These are phyloP conservation scores for Pardosa pseudoannulata DNA, from an alignment of 2,888 invertebrate genomes.

Conservation along the genomic window DNA sequence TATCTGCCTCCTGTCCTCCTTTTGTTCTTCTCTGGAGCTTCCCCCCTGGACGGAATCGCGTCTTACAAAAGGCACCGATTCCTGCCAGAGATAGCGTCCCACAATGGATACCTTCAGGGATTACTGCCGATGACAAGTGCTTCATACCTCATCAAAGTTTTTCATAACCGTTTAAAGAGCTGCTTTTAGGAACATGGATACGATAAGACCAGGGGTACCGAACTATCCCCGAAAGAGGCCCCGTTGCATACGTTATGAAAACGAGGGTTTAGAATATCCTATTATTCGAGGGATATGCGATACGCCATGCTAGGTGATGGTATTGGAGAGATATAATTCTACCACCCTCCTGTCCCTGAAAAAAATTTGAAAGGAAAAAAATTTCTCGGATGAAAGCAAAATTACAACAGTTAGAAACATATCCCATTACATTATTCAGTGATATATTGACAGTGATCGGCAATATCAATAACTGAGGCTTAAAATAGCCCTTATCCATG, in stretches of 20 bases:
- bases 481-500: too few relatives aligned
- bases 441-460: too few relatives aligned
- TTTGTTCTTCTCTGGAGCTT: not conserved
- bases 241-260: not conserved
- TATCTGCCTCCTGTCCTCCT: not conserved
- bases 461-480: too few relatives aligned
- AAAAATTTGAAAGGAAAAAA: too few relatives aligned
- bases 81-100: not conserved
- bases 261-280: not conserved
- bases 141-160: slow-evolving; percentile 16
- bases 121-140: not conserved
- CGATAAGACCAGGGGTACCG: not conserved
- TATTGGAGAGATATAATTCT: too few relatives aligned
- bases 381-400: too few relatives aligned
- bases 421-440: too few relatives aligned
- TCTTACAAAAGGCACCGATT: not conserved
- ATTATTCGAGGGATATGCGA: not conserved
- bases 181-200: not conserved
- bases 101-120: slow-evolving; percentile 5
- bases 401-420: too few relatives aligned
- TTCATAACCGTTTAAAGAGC: slow-evolving; percentile 9
- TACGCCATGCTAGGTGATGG: too few relatives aligned
- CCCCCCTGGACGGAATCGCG: not conserved
- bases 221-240: not conserved
- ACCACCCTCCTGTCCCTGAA: too few relatives aligned